Percentiles rank a stretch among this genome's conserved stretches.
These are phyloP conservation scores for Oncorhynchus tshawytscha DNA, from an alignment of 2,113 vertebrate species.

Conservation along the genomic window DNA sequence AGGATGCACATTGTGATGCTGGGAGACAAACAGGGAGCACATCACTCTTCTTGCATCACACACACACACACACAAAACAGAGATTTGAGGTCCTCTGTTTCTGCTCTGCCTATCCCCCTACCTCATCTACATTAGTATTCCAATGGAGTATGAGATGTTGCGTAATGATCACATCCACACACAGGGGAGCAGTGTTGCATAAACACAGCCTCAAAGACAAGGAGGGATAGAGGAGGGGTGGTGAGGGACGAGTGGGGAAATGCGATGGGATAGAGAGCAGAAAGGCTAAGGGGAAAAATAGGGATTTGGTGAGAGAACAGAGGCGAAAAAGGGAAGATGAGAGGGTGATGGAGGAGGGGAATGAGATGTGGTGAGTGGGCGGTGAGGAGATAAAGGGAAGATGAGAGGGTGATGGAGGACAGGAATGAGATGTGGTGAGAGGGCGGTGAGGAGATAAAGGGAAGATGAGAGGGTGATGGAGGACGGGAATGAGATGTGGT, in stretches of 20 bases:
- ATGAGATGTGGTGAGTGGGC: too few species aligned
- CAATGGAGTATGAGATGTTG: conserved; percentile 62
- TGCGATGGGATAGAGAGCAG: conserved; percentile 4
- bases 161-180: conserved; percentile 69
- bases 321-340: neutral
- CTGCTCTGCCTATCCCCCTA: conserved; percentile 29
- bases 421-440: too few species aligned
- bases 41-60: neutral
- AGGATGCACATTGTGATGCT: conserved; percentile 10
- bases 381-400: too few species aligned
- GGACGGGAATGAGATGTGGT: too few species aligned
- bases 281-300: neutral
- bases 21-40: neutral
- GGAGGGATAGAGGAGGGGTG: conserved; percentile 36
- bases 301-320: neutral
- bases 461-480: too few species aligned
- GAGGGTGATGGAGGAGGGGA: too few species aligned
- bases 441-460: too few species aligned
- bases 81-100: conserved; percentile 20
- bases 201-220: conserved; percentile 62
- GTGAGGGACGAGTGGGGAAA: conserved; percentile 54
- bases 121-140: conserved; percentile 68
- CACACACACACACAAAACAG: neutral
- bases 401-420: too few species aligned
- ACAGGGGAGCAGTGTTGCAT: conserved; percentile 65